These are phyloP conservation scores for Neosilurus hyrtlii DNA, from an alignment of 2,797 vertebrate genomes.

Conservation along the genomic window DNA sequence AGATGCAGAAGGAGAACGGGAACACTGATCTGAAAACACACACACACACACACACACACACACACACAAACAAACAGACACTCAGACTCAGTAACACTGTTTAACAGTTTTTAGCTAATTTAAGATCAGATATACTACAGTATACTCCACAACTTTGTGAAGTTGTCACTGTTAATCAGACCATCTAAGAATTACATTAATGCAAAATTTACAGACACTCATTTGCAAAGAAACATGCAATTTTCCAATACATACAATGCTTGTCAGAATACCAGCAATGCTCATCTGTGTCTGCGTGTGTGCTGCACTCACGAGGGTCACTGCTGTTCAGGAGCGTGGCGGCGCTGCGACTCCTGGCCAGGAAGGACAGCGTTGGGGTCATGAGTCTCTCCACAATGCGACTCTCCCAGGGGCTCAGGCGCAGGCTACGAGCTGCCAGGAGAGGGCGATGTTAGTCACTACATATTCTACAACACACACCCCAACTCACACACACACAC, in stretches of 20 bases:
- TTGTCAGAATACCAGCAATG: neutral
- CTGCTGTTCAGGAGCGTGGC: conserved; percentile 84
- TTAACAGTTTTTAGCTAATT: neutral
- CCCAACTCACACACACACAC: neutral
- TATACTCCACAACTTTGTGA: neutral
- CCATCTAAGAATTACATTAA: neutral
- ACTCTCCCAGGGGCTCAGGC: conserved; percentile 95
- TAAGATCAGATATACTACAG: neutral
- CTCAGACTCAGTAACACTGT: neutral
- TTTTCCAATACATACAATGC: neutral
- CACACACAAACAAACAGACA: neutral
- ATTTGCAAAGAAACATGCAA: neutral
- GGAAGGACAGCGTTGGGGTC: conserved; percentile 94
- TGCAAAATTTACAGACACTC: neutral
- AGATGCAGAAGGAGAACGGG: conserved; percentile 84
- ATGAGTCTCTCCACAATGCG: conserved; percentile 96
- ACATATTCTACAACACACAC: conserved; percentile 18
- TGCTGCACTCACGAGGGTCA: conserved; percentile 80
- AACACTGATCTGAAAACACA: conserved; percentile 78
- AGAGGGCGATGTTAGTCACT: conserved; percentile 59
- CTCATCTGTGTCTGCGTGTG: conserved; percentile 15
- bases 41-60: conserved; percentile 22
- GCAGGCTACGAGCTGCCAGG: conserved; percentile 87
- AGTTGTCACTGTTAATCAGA: neutral
- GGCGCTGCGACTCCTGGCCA: conserved; percentile 90